phyloP scores from a whole-genome alignment of 2,113 vertebrate genomes.

The Syngnathus floridae region DNA sequence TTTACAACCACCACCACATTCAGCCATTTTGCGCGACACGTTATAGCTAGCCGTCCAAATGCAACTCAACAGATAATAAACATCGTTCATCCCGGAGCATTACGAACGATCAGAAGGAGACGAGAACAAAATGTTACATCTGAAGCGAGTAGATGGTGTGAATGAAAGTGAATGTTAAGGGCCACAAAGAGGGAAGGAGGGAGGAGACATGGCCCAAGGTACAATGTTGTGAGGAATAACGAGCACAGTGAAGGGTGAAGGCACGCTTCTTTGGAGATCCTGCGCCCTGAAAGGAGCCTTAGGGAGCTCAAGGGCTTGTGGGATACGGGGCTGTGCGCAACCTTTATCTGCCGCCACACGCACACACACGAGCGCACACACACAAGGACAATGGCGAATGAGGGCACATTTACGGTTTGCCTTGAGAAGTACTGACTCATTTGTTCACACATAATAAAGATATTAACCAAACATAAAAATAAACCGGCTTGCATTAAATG shows the following conservation, averaged over 20 bases:
- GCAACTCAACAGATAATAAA: background rate
- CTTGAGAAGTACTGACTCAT: constrained; percentile 38
- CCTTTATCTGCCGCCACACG: constrained; percentile 60
- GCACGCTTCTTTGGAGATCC: constrained; percentile 63
- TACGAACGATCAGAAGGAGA: background rate
- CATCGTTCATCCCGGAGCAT: background rate
- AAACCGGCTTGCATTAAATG: constrained; percentile 1
- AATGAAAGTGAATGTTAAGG: constrained; percentile 55
- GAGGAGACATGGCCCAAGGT: constrained; percentile 52
- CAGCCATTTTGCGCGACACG: background rate
- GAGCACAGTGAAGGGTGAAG: constrained; percentile 65
- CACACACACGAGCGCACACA: constrained; percentile 20
- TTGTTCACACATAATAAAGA: constrained; percentile 29
- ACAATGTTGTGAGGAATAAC: constrained; percentile 61
- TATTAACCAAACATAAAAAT: constrained; percentile 25
- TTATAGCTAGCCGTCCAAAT: background rate
- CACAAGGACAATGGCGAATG: constrained; percentile 29
- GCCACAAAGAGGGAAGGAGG: constrained; percentile 34
- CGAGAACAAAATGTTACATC: constrained; percentile 5
- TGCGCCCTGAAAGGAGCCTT: constrained; percentile 55
- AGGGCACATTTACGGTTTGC: constrained; percentile 44
- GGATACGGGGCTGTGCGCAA: constrained; percentile 65
- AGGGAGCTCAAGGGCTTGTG: constrained; percentile 56
- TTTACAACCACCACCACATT: background rate
- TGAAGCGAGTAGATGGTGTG: constrained; percentile 31